Conservation (phyloP, 2,888 invertebrate genomes). For the Agrilus biguttatus region DNA sequence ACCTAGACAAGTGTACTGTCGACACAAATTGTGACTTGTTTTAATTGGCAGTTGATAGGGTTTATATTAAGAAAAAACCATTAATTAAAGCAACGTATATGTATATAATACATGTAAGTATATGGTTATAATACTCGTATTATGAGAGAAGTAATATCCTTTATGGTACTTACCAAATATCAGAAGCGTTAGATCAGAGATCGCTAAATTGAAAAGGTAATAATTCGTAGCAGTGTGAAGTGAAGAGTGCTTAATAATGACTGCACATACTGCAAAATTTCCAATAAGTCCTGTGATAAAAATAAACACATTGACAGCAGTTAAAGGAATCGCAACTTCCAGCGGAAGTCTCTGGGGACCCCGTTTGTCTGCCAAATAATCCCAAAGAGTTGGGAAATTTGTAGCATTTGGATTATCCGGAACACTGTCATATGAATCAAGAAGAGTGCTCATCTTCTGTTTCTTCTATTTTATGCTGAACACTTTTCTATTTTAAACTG, state of each 20-base stretch:
- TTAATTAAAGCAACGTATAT: too few relatives aligned
- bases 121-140: too few relatives aligned
- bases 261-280: slow-evolving; percentile 71
- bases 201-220: slow-evolving; percentile 76
- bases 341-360: slow-evolving; percentile 25
- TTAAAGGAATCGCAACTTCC: slow-evolving; percentile 36
- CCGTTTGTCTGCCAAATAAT: slow-evolving; percentile 17
- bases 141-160: too few relatives aligned
- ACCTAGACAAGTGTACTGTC: too few relatives aligned
- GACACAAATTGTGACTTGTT: too few relatives aligned
- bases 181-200: slow-evolving; percentile 71
- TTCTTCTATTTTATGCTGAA: too few relatives aligned
- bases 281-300: slow-evolving; percentile 75
- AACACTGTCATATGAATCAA: too few relatives aligned
- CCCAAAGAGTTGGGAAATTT: slow-evolving; percentile 6
- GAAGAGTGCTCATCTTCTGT: too few relatives aligned
- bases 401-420: not conserved
- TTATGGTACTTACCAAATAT: slow-evolving; percentile 54
- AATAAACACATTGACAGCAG: slow-evolving; percentile 56
- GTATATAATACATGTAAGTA: too few relatives aligned
- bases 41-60: too few relatives aligned
- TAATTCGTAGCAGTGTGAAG: slow-evolving; percentile 89
- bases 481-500: too few relatives aligned
- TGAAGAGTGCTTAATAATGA: slow-evolving; percentile 63
- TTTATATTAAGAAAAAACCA: too few relatives aligned